A percentile compares a stretch with the other conserved stretches of the same genome.
Conservation (phyloP, 2,113 vertebrate species). For the Pteruthius melanotis region DNA sequence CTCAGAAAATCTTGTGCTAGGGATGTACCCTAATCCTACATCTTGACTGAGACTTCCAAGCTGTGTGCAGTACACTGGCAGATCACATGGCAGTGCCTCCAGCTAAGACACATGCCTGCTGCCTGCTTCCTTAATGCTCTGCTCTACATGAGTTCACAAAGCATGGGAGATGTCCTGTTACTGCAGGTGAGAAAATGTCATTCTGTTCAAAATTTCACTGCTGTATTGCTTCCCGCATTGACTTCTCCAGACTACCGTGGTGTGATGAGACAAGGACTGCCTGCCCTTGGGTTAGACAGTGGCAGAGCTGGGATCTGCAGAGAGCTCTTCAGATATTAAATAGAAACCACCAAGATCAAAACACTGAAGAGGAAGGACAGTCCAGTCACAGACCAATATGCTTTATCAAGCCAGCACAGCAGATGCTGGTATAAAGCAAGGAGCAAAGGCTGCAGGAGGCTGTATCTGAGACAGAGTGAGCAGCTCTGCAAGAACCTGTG, state of each 20-base stretch:
- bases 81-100: neutral
- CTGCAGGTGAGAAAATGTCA: neutral
- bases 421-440: neutral
- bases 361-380: neutral
- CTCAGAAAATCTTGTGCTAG: neutral
- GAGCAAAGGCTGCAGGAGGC: neutral
- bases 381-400: neutral
- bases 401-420: neutral
- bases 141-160: neutral
- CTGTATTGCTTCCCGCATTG: neutral
- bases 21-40: neutral
- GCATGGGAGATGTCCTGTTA: neutral
- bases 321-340: neutral
- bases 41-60: neutral
- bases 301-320: neutral
- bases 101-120: neutral
- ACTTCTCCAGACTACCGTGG: neutral
- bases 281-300: neutral
- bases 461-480: neutral
- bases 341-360: neutral
- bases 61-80: neutral
- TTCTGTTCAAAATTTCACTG: neutral
- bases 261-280: neutral
- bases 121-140: neutral
- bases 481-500: neutral